A percentile compares a stretch with the other conserved stretches of the same genome.
Evolutionary conservation across 2,888 invertebrate species (phyloP).

Genomic region (Margaritifera margaritifera): DNA sequence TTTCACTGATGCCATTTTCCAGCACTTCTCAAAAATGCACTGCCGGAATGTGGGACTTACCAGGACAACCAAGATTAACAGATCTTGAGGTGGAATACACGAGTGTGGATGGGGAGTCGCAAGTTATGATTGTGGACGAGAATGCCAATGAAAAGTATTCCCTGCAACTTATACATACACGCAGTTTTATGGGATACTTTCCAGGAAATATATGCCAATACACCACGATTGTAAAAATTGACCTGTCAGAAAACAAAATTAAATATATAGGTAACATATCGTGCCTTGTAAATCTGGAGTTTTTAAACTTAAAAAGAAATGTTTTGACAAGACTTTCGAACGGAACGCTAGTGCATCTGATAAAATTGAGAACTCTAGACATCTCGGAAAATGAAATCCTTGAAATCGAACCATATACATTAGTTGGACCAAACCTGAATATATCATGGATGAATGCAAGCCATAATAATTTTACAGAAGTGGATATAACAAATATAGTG

Average conservation of each 20-base stretch:
- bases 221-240: no score
- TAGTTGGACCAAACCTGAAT: not conserved
- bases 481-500: conserved; percentile 17
- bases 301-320: conserved; percentile 6
- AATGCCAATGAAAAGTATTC: no score
- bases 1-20: no score
- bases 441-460: not conserved
- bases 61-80: no score
- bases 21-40: no score
- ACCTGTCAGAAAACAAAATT: conserved; percentile 7
- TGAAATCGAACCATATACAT: conserved; percentile 5
- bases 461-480: conserved; percentile 1
- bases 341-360: conserved; percentile 5
- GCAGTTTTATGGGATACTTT: no score
- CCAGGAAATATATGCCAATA: no score
- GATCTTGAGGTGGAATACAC: no score
- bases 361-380: conserved; percentile 3
- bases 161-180: no score
- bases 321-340: conserved; percentile 5
- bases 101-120: no score
- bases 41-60: no score
- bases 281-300: conserved; percentile 11
- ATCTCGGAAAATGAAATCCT: conserved; percentile 2
- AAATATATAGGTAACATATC: conserved; percentile 6
- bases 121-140: no score